Evolutionary conservation across 1,140 invertebrate genomes (phyloP).

Genomic region (Neelides sp.): DNA sequence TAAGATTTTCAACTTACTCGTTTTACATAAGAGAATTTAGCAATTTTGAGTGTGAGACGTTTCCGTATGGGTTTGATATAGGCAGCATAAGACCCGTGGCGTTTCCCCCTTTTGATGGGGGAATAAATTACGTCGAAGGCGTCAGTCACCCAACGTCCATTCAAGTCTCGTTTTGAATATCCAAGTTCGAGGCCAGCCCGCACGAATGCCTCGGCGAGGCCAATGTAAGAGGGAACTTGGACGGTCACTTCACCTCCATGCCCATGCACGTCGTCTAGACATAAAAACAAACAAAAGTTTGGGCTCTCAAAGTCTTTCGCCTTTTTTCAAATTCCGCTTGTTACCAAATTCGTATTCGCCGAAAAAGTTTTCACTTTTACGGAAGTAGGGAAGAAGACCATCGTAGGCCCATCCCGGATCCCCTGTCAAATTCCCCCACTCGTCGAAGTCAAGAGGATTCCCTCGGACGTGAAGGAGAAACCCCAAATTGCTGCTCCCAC

Average conservation of each 20-base stretch:
- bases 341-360: too few relatives aligned
- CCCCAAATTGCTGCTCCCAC: constrained; percentile 49
- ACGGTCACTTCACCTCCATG: constrained; percentile 6
- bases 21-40: constrained; percentile 7
- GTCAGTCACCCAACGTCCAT: not conserved
- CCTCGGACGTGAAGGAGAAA: constrained; percentile 53
- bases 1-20: not conserved
- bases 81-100: not conserved
- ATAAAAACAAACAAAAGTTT: not conserved
- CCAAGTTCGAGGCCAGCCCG: not conserved
- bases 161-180: not conserved
- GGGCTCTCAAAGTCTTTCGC: too few relatives aligned
- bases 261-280: not conserved
- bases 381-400: constrained; percentile 63
- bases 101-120: not conserved
- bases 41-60: not conserved
- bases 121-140: not conserved
- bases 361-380: constrained; percentile 57
- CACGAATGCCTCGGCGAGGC: not conserved
- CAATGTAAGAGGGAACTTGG: not conserved
- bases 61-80: constrained; percentile 1
- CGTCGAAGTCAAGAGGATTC: constrained; percentile 48
- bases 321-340: too few relatives aligned
- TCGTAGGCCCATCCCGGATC: constrained; percentile 45
- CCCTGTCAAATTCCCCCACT: constrained; percentile 43